Conservation (phyloP, 2,888 invertebrate genomes). For the Apodemia zela region DNA sequence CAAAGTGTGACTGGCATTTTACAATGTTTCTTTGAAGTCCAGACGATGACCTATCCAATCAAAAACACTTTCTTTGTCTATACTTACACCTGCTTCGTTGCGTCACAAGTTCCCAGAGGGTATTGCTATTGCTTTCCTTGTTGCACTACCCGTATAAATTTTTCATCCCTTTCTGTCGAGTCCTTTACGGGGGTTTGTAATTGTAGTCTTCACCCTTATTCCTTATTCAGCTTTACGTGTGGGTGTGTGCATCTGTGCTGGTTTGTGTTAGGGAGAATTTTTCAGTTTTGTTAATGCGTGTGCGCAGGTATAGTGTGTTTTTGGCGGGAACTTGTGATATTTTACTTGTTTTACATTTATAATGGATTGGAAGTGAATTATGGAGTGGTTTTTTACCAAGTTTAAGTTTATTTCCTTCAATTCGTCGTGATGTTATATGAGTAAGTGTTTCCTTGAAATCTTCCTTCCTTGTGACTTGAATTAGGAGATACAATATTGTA, state of each 20-base stretch:
- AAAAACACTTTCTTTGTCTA: constrained; percentile 58
- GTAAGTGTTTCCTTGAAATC: constrained; percentile 56
- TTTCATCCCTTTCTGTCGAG: constrained; percentile 51
- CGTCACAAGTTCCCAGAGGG: constrained; percentile 62
- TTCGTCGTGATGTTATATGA: constrained; percentile 65
- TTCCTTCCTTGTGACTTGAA: no score
- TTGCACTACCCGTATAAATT: constrained; percentile 39
- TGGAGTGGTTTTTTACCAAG: constrained; percentile 44
- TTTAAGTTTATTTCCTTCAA: constrained; percentile 40
- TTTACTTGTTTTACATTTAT: constrained; percentile 35
- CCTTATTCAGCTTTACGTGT: constrained; percentile 54
- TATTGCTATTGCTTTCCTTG: constrained; percentile 49
- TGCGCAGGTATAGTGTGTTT: constrained; percentile 53
- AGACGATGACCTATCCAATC: constrained; percentile 58
- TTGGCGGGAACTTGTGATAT: constrained; percentile 59
- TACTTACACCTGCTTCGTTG: constrained; percentile 71
- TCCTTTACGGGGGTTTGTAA: constrained; percentile 53
- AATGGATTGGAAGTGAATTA: constrained; percentile 43
- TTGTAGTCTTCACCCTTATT: constrained; percentile 71
- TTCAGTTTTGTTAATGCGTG: constrained; percentile 53
- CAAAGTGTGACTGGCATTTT: constrained; percentile 3
- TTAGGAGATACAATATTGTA: no score
- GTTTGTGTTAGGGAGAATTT: constrained; percentile 31
- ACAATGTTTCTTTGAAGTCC: constrained; percentile 1
- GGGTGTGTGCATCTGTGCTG: constrained; percentile 41